Conservation (phyloP, 2,888 invertebrate genomes). For the Meliscaeva auricollis region DNA sequence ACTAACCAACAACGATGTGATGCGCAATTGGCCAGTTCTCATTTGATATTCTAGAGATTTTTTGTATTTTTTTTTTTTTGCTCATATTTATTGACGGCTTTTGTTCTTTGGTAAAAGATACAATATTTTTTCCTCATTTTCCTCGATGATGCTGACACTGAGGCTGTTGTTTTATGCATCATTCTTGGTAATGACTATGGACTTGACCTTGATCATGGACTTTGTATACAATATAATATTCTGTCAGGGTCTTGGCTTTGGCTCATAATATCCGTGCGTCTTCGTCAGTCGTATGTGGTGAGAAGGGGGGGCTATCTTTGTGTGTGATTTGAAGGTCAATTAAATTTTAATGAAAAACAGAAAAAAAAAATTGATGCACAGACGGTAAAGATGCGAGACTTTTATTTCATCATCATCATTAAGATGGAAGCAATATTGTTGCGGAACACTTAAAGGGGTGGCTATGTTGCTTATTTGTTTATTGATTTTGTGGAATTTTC, state of each 20-base stretch:
- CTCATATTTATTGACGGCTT: conserved; percentile 32
- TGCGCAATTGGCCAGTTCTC: conserved; percentile 48
- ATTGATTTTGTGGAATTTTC: conserved; percentile 19
- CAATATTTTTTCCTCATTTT: conserved; percentile 38
- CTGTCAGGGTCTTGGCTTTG: neutral
- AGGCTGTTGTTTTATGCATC: conserved; percentile 32
- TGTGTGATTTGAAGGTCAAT: conserved; percentile 54
- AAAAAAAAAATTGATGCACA: too few relatives aligned
- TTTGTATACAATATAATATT: conserved; percentile 31
- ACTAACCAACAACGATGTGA: conserved; percentile 16
- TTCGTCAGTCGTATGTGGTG: neutral
- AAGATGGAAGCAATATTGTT: neutral
- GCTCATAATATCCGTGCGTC: conserved; percentile 7
- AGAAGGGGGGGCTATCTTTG: neutral
- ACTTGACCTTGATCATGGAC: conserved; percentile 68
- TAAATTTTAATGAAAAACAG: conserved; percentile 44
- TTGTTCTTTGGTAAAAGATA: conserved; percentile 50
- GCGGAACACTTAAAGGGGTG: neutral
- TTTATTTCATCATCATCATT: conserved; percentile 1
- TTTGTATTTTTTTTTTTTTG: neutral
- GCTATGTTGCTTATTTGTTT: neutral
- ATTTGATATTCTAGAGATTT: conserved; percentile 53
- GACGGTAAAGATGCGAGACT: neutral
- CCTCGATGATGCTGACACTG: conserved; percentile 19
- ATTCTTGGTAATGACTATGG: conserved; percentile 55